These are phyloP conservation scores for Idaea straminata DNA, from an alignment of 2,888 invertebrate species.

Conservation along the genomic window DNA sequence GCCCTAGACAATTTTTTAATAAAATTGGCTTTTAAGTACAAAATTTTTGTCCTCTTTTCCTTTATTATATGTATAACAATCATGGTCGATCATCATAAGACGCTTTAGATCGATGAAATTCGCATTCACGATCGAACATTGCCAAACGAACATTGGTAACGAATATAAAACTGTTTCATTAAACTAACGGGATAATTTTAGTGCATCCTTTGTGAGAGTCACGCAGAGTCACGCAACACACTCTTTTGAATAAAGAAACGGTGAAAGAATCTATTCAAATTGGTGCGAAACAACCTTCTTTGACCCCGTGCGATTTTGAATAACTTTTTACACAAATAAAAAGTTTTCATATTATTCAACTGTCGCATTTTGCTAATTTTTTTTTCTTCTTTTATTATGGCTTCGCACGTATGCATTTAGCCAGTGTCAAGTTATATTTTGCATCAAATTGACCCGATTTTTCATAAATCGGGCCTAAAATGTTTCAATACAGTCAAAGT, in stretches of 20 bases:
- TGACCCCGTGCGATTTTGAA: slow-evolving; percentile 39
- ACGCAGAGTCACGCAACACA: slow-evolving; percentile 50
- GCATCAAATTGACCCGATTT: no score
- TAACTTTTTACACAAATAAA: slow-evolving; percentile 3
- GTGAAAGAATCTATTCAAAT: slow-evolving; percentile 44
- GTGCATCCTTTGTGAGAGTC: slow-evolving; percentile 46
- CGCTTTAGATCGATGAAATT: not conserved
- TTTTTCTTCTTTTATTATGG: no score
- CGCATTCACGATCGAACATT: not conserved
- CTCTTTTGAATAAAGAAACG: slow-evolving; percentile 53
- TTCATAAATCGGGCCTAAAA: no score
- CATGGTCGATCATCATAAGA: not conserved
- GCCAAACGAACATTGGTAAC: not conserved
- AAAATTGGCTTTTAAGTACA: no score
- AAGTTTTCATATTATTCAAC: no score
- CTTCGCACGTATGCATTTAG: no score
- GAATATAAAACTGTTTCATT: not conserved
- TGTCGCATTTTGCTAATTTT: not conserved
- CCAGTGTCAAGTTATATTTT: no score
- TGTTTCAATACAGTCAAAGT: no score
- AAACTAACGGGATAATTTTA: slow-evolving; percentile 34
- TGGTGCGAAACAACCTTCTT: slow-evolving; percentile 44
- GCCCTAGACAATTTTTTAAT: no score
- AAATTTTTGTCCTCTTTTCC: no score
- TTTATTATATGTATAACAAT: not conserved